These are phyloP conservation scores for sheep (Ovis aries) DNA, from an alignment of 2,113 vertebrate species.

Conservation along the genomic window DNA sequence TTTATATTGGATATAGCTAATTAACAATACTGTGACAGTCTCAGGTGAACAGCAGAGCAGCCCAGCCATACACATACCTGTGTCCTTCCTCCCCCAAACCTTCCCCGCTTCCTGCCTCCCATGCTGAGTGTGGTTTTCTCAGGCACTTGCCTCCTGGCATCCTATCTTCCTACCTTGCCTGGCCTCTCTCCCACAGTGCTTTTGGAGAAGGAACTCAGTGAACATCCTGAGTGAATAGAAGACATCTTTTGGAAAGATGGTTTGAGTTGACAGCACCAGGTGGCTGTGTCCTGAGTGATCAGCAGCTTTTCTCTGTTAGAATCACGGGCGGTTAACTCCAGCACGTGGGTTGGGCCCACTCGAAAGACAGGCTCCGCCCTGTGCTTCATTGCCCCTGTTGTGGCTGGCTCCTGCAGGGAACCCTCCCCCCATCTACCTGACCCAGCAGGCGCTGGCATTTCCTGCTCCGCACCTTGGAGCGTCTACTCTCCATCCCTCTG, in stretches of 20 bases:
- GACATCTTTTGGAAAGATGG: neutral
- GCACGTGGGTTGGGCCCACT: neutral
- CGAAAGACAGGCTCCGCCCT: neutral
- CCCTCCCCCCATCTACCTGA: fast-evolving
- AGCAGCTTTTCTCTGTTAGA: neutral
- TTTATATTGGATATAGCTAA: neutral
- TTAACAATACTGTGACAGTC: neutral
- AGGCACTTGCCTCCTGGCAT: neutral
- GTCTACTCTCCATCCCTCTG: fast-evolving
- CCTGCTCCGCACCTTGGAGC: neutral
- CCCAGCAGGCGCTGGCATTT: fast-evolving
- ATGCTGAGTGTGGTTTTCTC: neutral
- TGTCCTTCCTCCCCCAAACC: neutral
- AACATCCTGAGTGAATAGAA: neutral
- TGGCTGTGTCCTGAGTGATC: neutral
- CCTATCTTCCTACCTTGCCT: neutral
- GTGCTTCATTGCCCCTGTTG: neutral
- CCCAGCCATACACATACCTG: neutral
- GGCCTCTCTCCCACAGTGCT: neutral
- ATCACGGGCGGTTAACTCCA: fast-evolving
- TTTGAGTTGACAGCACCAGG: neutral
- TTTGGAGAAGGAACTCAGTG: neutral
- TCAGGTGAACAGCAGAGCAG: neutral
- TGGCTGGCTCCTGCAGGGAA: neutral
- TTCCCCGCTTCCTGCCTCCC: neutral